Base-by-base conservation (phyloP, 2,797 vertebrate species). In the Pogonophryne albipinna region DNA sequence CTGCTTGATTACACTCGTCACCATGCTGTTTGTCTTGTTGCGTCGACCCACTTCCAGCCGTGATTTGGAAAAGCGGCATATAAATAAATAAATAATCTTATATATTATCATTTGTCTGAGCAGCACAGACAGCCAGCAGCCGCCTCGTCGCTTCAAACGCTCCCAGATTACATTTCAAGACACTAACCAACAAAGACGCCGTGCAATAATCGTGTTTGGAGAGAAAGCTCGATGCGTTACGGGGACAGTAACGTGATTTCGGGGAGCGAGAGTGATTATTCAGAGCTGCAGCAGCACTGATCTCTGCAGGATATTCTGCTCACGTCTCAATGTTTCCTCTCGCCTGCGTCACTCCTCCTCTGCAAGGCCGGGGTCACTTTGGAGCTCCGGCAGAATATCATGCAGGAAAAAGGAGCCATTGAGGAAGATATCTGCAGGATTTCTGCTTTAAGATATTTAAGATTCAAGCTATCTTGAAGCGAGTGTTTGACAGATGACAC, bases 281-380 rank as follows among this genome's bases (percentile, higher is more conserved):
- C 38, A 71, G 80, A 82, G 72, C 71, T 58, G 61, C 78, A 75
- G 79, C 62, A 56, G 64, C 55, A 47, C 38, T 56, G 81, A 66
- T 77, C 86, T 63, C 85, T 83, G 79, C 79, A 76, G 89, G 85
- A 79, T 74, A 89, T 92, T 93, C 88, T 80, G 71, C 87, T 92
- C 91, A 86, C 56, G 31, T 82, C 83, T 87, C 71, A 19, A 63
- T 76, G 85, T 91, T 90, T 91, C 87, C 87, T 82, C 87, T 76
- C 52, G 23, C 80, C 77, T 72, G 51, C 53, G 89, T 74, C 60
- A 62, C 79, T 62, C 83, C 82, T 83, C 87, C 87, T 82, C 87
- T 74, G 84, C 66, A 52, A 75, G 82, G 71, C 71, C 84, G 66
- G 68, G 84, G 86, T 89, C 85, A 90, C 86, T 71, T 89, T 88